Evolutionary conservation across 1,140 invertebrate species (phyloP).

Genomic region (Drosophila subpulchrella): DNA sequence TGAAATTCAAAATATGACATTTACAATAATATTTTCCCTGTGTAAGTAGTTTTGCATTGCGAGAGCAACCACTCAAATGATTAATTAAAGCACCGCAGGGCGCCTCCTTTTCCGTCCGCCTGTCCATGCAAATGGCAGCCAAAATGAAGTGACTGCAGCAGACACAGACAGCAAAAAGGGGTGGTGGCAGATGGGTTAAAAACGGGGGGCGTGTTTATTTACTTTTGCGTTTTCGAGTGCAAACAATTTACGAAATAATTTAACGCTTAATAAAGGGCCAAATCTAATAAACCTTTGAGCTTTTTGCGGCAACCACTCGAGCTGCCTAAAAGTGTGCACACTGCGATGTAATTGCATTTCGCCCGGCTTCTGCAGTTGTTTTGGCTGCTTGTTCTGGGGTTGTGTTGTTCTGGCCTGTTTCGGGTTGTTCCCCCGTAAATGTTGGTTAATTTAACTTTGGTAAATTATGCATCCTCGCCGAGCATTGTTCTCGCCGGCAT

Average conservation of each 20-base stretch:
- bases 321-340: conserved; percentile 68
- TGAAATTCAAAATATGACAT: not conserved
- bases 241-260: conserved; percentile 82
- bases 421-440: conserved; percentile 64
- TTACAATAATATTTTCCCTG: not conserved
- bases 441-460: conserved; percentile 82
- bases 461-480: conserved; percentile 63
- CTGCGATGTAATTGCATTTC: conserved; percentile 79
- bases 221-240: conserved; percentile 64
- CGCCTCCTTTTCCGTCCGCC: conserved; percentile 29
- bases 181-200: not conserved
- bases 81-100: conserved; percentile 78
- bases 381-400: conserved; percentile 50
- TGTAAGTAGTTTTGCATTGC: conserved; percentile 66
- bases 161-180: conserved; percentile 17
- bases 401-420: conserved; percentile 9
- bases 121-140: conserved; percentile 76
- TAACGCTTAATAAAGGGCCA: conserved; percentile 81
- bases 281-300: conserved; percentile 83
- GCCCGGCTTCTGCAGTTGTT: conserved; percentile 32
- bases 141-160: conserved; percentile 66
- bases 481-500: conserved; percentile 34
- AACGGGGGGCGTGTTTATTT: conserved; percentile 61
- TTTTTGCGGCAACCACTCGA: conserved; percentile 58
- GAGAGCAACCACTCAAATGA: conserved; percentile 65